Base-by-base conservation (phyloP, 2,797 vertebrate genomes). In the Orientallactaga sibirica region DNA sequence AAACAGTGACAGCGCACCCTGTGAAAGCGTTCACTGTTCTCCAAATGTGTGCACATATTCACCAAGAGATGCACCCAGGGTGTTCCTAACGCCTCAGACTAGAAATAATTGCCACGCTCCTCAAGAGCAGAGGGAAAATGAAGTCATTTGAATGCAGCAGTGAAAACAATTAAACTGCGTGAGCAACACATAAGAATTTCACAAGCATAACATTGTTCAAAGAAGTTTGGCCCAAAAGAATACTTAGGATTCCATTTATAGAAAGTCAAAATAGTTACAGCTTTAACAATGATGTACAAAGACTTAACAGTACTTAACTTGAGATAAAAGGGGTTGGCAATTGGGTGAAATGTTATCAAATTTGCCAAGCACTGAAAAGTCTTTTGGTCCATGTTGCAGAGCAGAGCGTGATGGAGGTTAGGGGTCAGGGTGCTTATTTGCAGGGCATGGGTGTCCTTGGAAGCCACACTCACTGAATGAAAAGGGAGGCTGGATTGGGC, bases 201-300 rank as follows among this genome's bases (percentile, higher is more conserved):
- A 61, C 9, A 86, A 58, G n/a, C 22, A 7, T 33, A 18, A 2
- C n/a, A 11, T 10, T 14, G 22, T 75, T 66, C 74, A 64, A 37
- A 83, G 64, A 95, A 43, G 27, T 37, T 41, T 41, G 29, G 37
- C 81, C 41, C 73, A 22, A 67, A 27, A 90, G 22, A 78, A 78
- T 76, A 33, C 43, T 33, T 79, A 20, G 2, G 9, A 27, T 61
- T 88, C 70, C 37, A 7, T 27, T 66, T 71, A 18, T 33, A 61
- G 22, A 19, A 70, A 68, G 88, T 29, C 68, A 24, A 92, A 75
- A n/a, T 10, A 27, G 14, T 52, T 19, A 37, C 0, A 8, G 15
- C 20, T 19, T 29, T 10, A 52, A 52, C 27, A 43, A n/a, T 33
- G 4, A 24, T 33, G 29, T 86, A 27, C 55, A 85, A n/a, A 87